Percentiles rank a stretch among this genome's conserved stretches.
These are phyloP conservation scores for Antechinus stuartii DNA, from an alignment of 2,113 vertebrate species.

Conservation along the genomic window DNA sequence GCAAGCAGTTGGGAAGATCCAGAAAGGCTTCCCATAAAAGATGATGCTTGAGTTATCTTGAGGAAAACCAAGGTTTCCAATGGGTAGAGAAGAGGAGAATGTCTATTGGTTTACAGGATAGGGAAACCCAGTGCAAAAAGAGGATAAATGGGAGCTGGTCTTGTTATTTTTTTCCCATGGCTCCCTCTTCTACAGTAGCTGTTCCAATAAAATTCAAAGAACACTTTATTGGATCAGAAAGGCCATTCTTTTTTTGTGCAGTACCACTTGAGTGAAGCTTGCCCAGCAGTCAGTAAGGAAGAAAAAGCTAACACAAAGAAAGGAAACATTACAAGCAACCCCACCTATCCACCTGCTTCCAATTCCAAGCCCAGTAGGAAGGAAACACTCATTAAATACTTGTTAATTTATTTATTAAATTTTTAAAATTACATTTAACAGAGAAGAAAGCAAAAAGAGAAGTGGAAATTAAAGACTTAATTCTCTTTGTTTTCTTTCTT, in stretches of 20 bases:
- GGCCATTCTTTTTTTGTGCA: background rate
- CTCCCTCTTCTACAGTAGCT: background rate
- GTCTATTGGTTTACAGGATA: background rate
- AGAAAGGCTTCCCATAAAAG: background rate
- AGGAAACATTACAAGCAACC: background rate
- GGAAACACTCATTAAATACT: rapidly evolving
- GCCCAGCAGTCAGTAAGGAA: background rate
- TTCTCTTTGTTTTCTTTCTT: background rate
- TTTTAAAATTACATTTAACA: background rate
- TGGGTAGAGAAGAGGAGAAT: background rate
- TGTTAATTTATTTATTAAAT: background rate
- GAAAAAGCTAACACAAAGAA: background rate
- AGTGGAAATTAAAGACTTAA: background rate
- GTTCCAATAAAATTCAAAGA: background rate
- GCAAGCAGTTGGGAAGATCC: background rate
- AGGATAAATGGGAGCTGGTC: background rate
- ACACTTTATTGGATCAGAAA: background rate
- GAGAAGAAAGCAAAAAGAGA: background rate
- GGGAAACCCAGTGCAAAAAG: no score
- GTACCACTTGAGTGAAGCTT: no score
- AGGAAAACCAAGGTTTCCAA: background rate
- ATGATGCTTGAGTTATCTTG: background rate
- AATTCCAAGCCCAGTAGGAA: no score
- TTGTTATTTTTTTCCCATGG: background rate
- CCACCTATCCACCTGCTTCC: rapidly evolving